These are phyloP conservation scores for Rhinolophus sinicus DNA, from an alignment of 2,113 vertebrate species.

Conservation along the genomic window DNA sequence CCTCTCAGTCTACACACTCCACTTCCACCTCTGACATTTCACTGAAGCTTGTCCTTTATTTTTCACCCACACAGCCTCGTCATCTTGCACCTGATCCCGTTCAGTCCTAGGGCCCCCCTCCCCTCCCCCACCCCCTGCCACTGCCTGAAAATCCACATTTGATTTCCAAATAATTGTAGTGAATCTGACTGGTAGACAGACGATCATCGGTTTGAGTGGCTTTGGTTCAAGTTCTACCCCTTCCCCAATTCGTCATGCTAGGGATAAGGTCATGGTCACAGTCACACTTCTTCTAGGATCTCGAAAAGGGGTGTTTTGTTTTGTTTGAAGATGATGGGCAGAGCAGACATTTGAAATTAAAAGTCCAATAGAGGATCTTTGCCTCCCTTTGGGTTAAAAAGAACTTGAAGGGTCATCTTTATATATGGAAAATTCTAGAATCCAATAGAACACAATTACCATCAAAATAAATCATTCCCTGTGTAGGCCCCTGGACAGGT, in stretches of 20 bases:
- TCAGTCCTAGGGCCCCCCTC: not conserved
- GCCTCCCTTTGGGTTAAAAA: not conserved
- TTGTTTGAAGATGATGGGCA: not conserved
- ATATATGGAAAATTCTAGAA: not conserved
- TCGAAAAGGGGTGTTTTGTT: not conserved
- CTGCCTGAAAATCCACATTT: not conserved
- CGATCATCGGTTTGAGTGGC: not conserved
- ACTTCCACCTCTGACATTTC: not conserved
- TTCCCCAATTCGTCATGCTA: not conserved
- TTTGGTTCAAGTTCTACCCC: not conserved
- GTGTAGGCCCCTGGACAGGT: not conserved
- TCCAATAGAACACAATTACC: not conserved
- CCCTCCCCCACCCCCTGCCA: too few species aligned
- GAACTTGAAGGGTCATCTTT: not conserved
- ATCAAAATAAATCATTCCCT: not conserved
- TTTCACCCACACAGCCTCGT: not conserved
- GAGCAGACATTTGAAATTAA: not conserved
- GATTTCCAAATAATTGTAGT: not conserved
- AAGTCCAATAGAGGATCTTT: not conserved
- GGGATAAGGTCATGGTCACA: not conserved
- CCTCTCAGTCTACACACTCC: not conserved
- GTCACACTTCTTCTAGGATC: not conserved
- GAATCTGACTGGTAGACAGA: not conserved
- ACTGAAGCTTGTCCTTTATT: not conserved
- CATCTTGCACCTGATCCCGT: not conserved